Conservation (phyloP, 2,888 invertebrate genomes). For the Campaea margaritaria region DNA sequence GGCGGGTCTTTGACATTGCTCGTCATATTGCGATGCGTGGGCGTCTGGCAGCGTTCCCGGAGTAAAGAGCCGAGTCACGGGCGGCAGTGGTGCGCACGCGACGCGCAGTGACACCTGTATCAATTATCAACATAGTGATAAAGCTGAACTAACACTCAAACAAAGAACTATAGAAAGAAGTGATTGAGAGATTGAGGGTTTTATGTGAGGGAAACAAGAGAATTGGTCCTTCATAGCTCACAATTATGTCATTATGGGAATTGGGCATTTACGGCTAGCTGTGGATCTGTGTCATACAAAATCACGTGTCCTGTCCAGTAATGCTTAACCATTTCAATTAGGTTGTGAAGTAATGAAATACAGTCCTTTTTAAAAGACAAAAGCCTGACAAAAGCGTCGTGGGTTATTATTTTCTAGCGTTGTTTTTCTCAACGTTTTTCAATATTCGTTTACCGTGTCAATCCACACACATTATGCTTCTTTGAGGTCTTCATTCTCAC, state of each 20-base stretch:
- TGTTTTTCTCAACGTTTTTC: slow-evolving; percentile 9
- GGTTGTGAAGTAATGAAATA: no score
- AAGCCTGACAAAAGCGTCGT: no score
- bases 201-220: not conserved
- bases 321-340: no score
- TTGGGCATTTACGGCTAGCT: no score
- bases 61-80: slow-evolving; percentile 32
- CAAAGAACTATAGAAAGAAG: not conserved
- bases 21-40: slow-evolving; percentile 39
- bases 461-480: slow-evolving; percentile 1
- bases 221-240: no score
- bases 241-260: no score
- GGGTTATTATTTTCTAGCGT: not conserved
- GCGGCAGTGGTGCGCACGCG: not conserved
- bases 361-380: no score
- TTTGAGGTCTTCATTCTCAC: no score
- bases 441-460: slow-evolving; percentile 5
- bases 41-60: slow-evolving; percentile 47
- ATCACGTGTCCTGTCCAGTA: no score
- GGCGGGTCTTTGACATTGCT: slow-evolving; percentile 56
- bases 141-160: not conserved
- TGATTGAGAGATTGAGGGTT: not conserved
- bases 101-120: no score
- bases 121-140: no score
- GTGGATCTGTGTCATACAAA: no score